Evolutionary conservation across 1,140 invertebrate species (phyloP).

Genomic region (Ephestia elutella): DNA sequence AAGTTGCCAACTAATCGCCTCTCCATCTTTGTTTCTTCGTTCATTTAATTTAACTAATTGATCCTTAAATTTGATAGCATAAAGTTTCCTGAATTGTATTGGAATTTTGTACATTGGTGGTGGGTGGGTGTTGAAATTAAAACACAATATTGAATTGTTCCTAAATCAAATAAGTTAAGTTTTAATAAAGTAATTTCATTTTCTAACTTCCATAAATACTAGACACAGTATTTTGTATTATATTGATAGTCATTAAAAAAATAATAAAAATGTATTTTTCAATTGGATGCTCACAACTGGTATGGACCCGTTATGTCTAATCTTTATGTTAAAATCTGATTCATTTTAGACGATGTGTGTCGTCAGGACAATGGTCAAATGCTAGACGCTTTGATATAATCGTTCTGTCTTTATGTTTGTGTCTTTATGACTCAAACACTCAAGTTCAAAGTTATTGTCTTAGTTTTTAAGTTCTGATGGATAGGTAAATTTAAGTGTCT

Average conservation of each 20-base stretch:
- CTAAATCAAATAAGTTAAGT: too few relatives aligned
- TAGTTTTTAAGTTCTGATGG: not conserved
- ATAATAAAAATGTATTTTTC: too few relatives aligned
- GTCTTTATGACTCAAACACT: not conserved
- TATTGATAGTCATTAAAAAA: too few relatives aligned
- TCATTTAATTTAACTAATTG: slow-evolving; percentile 1
- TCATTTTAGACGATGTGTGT: not conserved
- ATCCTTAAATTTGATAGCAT: not conserved
- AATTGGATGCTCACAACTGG: too few relatives aligned
- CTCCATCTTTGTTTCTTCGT: not conserved
- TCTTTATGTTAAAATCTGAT: not conserved
- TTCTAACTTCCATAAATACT: too few relatives aligned
- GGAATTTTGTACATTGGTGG: not conserved
- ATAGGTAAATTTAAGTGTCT: too few relatives aligned
- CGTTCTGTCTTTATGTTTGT: not conserved
- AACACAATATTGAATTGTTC: too few relatives aligned
- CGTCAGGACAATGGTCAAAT: not conserved
- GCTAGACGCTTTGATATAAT: not conserved
- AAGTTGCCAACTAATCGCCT: slow-evolving; percentile 5
- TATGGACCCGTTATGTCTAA: not conserved
- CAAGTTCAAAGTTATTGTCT: slow-evolving; percentile 1
- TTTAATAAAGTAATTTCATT: too few relatives aligned
- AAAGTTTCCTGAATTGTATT: not conserved
- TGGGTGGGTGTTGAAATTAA: not conserved
- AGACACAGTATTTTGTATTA: too few relatives aligned